Percentiles rank a stretch among this genome's conserved stretches.
Evolutionary conservation across 2,797 vertebrate species (phyloP).

Genomic region (Alectoris magna): DNA sequence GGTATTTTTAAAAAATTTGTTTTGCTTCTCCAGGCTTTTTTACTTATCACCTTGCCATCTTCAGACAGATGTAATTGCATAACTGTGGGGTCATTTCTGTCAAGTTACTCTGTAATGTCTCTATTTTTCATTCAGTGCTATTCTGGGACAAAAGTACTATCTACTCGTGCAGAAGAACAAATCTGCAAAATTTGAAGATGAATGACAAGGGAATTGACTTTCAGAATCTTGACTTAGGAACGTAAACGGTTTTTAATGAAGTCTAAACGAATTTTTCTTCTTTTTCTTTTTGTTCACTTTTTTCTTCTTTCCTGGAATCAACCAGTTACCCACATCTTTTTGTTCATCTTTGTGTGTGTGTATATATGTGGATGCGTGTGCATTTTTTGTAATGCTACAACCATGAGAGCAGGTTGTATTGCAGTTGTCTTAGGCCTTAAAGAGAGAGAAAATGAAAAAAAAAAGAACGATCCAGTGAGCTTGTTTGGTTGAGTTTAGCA

Average conservation of each 20-base stretch:
- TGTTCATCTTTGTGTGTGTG: background rate
- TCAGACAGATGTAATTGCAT: background rate
- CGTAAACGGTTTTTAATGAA: constrained; percentile 33
- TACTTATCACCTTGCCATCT: background rate
- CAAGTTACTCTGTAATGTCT: constrained; percentile 6
- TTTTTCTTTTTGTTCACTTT: background rate
- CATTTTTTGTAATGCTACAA: background rate
- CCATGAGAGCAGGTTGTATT: background rate
- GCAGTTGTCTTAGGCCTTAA: background rate
- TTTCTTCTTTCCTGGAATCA: background rate
- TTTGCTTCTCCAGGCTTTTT: background rate
- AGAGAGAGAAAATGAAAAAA: background rate
- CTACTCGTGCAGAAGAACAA: background rate
- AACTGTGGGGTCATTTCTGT: constrained; percentile 15
- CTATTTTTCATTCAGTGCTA: background rate
- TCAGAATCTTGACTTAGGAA: constrained; percentile 10
- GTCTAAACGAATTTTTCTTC: background rate
- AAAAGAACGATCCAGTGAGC: background rate
- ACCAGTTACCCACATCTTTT: background rate
- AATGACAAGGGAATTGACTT: background rate
- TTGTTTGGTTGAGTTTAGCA: background rate
- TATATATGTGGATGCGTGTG: background rate
- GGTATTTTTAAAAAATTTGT: background rate
- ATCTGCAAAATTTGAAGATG: background rate
- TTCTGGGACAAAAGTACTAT: background rate